Conservation (phyloP, 2,797 vertebrate species). For the Gadopsis bispinosus region DNA sequence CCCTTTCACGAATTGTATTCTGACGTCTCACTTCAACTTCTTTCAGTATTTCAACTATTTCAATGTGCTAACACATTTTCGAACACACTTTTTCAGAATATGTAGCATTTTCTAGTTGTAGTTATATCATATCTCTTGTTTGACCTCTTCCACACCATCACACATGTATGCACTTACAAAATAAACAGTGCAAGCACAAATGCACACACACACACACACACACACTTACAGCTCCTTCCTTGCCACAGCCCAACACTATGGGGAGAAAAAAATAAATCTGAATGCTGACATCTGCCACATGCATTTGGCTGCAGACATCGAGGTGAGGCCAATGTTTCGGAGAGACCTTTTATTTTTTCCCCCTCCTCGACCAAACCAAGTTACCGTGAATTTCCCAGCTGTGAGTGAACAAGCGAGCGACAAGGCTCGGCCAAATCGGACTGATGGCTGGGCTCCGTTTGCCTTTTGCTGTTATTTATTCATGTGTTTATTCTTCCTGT, state of each 20-base stretch:
- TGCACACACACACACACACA: not conserved
- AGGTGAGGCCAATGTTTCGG: slow-evolving; percentile 76
- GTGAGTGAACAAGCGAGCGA: slow-evolving; percentile 73
- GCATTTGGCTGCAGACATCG: slow-evolving; percentile 79
- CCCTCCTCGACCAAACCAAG: slow-evolving; percentile 60
- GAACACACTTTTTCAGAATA: not conserved
- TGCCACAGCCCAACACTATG: slow-evolving; percentile 25
- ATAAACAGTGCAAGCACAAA: not conserved
- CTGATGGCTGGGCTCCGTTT: slow-evolving; percentile 84
- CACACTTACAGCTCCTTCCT: slow-evolving; percentile 8
- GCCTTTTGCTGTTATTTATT: slow-evolving; percentile 87
- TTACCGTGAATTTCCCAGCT: slow-evolving; percentile 81
- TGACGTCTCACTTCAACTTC: not conserved
- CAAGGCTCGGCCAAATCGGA: slow-evolving; percentile 76
- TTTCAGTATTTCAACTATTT: not conserved
- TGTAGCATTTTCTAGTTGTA: not conserved
- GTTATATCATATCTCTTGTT: not conserved
- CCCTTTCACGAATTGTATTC: not conserved
- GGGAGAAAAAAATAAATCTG: slow-evolving; percentile 35
- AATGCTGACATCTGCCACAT: slow-evolving; percentile 86
- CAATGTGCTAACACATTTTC: not conserved
- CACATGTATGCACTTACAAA: not conserved
- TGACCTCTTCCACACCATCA: not conserved
- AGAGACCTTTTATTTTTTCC: slow-evolving; percentile 74
- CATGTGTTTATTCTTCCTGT: slow-evolving; percentile 84